Evolutionary conservation across 2,888 invertebrate genomes (phyloP).

Genomic region (Harpagoxenus sublaevis): DNA sequence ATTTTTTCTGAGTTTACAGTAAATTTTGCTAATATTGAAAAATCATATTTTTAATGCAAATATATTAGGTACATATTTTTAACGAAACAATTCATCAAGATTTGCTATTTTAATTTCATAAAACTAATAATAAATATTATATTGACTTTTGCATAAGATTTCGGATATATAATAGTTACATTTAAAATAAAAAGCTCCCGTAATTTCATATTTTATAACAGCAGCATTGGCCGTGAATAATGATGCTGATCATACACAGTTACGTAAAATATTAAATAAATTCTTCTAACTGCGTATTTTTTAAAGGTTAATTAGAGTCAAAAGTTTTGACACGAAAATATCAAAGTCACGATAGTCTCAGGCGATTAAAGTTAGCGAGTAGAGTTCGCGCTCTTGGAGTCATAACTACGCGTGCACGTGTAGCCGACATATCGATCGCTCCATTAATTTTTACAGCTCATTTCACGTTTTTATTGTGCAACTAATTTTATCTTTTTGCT

Average conservation of each 20-base stretch:
- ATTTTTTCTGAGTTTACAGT: not conserved
- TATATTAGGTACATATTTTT: not conserved
- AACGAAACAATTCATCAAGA: not conserved
- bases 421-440: not conserved
- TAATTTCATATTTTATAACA: not conserved
- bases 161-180: not conserved
- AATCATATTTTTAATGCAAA: not conserved
- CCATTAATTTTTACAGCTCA: not conserved
- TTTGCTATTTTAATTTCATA: not conserved
- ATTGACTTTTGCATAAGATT: not conserved
- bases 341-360: not conserved
- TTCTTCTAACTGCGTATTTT: not conserved
- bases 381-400: not conserved
- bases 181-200: not conserved
- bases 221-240: not conserved
- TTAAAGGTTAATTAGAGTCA: not conserved
- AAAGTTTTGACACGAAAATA: not conserved
- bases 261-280: conserved; percentile 7
- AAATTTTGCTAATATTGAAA: not conserved
- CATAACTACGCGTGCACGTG: not conserved
- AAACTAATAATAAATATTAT: not conserved
- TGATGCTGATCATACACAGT: not conserved
- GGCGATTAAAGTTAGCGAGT: not conserved
- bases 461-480: not conserved
- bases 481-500: not conserved